Evolutionary conservation across 2,797 vertebrate genomes (phyloP).

Genomic region (Manis javanica): DNA sequence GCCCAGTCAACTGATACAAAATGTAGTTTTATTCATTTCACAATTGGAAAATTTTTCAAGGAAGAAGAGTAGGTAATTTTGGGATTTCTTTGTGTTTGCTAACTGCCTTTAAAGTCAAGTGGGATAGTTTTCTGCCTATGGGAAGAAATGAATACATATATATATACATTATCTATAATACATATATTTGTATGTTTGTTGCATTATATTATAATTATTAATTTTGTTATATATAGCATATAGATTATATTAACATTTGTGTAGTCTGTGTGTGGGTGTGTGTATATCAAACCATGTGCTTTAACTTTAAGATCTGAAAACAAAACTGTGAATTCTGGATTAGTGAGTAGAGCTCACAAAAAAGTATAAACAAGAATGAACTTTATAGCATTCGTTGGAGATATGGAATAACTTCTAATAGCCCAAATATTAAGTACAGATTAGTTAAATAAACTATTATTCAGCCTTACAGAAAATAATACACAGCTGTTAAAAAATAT

Average conservation of each 20-base stretch:
- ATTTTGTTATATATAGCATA: not conserved
- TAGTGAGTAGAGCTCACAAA: not conserved
- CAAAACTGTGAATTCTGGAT: not conserved
- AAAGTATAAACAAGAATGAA: not conserved
- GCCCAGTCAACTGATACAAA: not conserved
- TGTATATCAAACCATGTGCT: not conserved
- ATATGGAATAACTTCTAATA: not conserved
- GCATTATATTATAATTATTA: not conserved
- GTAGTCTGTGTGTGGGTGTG: not conserved
- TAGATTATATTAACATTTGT: not conserved
- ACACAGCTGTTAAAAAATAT: not conserved
- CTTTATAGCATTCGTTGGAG: not conserved
- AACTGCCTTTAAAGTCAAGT: not conserved
- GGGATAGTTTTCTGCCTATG: not conserved
- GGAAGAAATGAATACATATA: not conserved
- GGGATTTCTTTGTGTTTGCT: not conserved
- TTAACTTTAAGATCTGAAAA: not conserved
- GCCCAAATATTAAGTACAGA: not conserved
- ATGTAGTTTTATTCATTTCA: constrained; percentile 31
- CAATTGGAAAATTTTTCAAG: not conserved
- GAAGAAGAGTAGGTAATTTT: not conserved
- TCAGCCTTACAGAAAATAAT: not conserved
- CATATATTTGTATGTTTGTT: not conserved
- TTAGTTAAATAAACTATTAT: not conserved
- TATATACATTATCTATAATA: not conserved